Percentiles rank a stretch among this genome's conserved stretches.
Evolutionary conservation across 2,113 vertebrate genomes (phyloP).

Genomic region (Psephotus haematonotus): DNA sequence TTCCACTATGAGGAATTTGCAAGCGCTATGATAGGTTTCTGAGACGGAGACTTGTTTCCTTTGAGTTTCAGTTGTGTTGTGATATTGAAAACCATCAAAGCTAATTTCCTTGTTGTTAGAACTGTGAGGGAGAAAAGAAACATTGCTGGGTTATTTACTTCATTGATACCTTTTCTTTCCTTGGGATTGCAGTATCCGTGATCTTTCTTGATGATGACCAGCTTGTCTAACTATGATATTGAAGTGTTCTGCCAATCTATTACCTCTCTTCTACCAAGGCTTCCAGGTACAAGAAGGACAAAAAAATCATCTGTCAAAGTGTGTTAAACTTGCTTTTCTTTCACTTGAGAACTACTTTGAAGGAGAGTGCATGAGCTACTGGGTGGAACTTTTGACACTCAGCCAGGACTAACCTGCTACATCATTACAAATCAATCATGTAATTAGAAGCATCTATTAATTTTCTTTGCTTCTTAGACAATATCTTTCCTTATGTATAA

Average conservation of each 20-base stretch:
- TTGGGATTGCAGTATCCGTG: not conserved
- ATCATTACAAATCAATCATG: not conserved
- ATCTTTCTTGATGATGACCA: not conserved
- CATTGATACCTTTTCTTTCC: not conserved
- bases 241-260: not conserved
- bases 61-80: not conserved
- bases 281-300: not conserved
- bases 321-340: not conserved
- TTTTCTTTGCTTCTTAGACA: not conserved
- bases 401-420: not conserved
- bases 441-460: not conserved
- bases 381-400: not conserved
- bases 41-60: not conserved
- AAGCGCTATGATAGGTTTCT: not conserved
- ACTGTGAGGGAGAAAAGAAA: not conserved
- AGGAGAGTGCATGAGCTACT: not conserved
- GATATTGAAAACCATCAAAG: constrained; percentile 8
- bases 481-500: not conserved
- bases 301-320: not conserved
- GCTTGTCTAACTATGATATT: not conserved
- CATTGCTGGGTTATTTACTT: not conserved
- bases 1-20: not conserved
- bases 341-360: not conserved
- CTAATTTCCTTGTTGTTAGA: constrained; percentile 1
- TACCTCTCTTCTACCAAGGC: not conserved